Evolutionary conservation across 2,113 vertebrate species (phyloP).

Genomic region (Cacatua alba): DNA sequence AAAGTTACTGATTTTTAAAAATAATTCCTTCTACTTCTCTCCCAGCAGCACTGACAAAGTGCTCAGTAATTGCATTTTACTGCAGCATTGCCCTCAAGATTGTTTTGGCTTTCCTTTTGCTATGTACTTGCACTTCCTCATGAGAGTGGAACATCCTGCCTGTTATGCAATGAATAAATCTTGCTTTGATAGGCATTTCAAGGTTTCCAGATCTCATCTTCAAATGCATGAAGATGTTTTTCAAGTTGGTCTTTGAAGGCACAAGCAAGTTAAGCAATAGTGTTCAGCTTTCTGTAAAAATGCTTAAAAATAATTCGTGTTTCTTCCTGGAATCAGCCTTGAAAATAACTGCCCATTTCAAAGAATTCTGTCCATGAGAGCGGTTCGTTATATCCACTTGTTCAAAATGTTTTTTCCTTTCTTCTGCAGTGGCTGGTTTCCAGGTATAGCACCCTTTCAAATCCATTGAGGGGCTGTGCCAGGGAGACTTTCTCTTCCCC

Average conservation of each 20-base stretch:
- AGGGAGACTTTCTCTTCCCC: conserved; percentile 56
- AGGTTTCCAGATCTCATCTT: conserved; percentile 58
- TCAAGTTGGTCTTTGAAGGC: background rate
- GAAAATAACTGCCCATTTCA: conserved; percentile 41
- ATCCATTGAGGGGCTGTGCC: conserved; percentile 40
- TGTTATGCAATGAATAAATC: conserved; percentile 61
- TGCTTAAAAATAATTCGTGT: conserved; percentile 1
- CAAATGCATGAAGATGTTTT: background rate
- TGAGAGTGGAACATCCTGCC: conserved; percentile 62
- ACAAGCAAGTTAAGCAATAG: conserved; percentile 29
- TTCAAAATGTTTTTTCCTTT: conserved; percentile 64
- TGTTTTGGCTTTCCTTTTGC: conserved; percentile 61
- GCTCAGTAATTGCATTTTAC: conserved; percentile 17
- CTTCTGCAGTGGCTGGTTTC: conserved; percentile 49
- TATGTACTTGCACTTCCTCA: conserved; percentile 57
- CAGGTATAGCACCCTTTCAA: conserved; percentile 61
- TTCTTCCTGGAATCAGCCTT: conserved; percentile 24
- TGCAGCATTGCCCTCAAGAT: conserved; percentile 37
- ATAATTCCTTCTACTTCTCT: background rate
- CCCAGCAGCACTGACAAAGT: background rate
- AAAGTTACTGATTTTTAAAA: background rate
- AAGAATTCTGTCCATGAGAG: conserved; percentile 36
- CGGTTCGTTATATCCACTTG: conserved; percentile 54
- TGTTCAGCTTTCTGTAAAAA: conserved; percentile 26
- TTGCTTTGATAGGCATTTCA: conserved; percentile 71